Evolutionary conservation across 2,888 invertebrate species (phyloP).

Genomic region (Drosophila anceps): DNA sequence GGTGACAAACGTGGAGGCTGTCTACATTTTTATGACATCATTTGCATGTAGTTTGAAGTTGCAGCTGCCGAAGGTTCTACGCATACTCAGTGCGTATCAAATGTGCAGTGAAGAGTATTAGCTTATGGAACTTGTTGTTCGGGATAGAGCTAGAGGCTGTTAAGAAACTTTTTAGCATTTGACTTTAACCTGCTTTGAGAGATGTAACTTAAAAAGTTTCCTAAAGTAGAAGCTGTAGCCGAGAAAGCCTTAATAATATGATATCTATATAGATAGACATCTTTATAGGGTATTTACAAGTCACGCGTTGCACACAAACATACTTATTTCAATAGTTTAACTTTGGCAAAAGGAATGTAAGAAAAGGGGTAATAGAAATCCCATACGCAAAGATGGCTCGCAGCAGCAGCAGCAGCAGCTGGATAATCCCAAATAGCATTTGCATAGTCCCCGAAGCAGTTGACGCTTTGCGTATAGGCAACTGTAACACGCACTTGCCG

Average conservation of each 20-base stretch:
- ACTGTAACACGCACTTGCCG: slow-evolving; percentile 33
- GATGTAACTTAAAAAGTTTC: no score
- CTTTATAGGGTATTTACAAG: neutral
- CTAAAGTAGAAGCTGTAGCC: neutral
- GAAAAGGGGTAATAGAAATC: neutral
- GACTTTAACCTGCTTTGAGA: neutral
- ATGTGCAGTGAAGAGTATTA: neutral
- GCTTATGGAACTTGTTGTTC: neutral
- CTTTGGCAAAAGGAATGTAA: neutral
- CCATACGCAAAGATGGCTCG: slow-evolving; percentile 4
- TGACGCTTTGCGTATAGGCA: slow-evolving; percentile 6
- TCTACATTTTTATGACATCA: slow-evolving; percentile 59
- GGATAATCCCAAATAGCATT: slow-evolving; percentile 62
- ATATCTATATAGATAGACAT: neutral
- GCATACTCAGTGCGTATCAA: neutral
- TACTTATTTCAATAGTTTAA: slow-evolving; percentile 42
- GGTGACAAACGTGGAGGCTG: slow-evolving; percentile 39
- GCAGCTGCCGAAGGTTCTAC: slow-evolving; percentile 45
- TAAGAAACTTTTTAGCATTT: neutral
- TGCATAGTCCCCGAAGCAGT: slow-evolving; percentile 57
- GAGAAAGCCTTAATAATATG: neutral
- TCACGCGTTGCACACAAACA: neutral
- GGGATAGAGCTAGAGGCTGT: neutral
- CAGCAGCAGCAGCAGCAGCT: slow-evolving; percentile 38
- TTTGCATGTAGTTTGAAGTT: slow-evolving; percentile 68